These are phyloP conservation scores for Eupithecia subfuscata DNA, from an alignment of 2,888 invertebrate genomes.

Conservation along the genomic window DNA sequence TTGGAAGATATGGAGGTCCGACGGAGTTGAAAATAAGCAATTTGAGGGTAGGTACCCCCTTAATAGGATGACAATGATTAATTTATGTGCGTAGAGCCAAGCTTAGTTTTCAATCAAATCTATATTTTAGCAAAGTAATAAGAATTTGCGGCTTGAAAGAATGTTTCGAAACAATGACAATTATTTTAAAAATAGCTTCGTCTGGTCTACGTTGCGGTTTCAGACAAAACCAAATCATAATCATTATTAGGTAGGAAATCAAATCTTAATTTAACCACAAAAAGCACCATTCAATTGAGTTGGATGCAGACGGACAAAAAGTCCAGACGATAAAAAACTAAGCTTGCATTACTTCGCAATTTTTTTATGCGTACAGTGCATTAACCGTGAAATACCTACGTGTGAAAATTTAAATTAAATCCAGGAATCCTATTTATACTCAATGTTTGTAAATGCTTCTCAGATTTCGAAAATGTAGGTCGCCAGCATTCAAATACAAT, in stretches of 20 bases:
- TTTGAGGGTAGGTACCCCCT: too few species aligned
- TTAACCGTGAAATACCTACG: constrained; percentile 23
- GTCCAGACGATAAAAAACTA: constrained; percentile 43
- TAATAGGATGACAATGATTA: too few species aligned
- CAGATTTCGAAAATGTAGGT: neutral
- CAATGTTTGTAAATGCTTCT: constrained; percentile 12
- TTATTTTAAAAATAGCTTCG: constrained; percentile 1
- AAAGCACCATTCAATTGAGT: constrained; percentile 35
- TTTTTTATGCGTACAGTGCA: constrained; percentile 23
- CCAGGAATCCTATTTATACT: constrained; percentile 7
- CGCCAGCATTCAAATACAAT: neutral
- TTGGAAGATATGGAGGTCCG: too few species aligned
- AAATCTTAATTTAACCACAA: constrained; percentile 32
- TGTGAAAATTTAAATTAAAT: constrained; percentile 5
- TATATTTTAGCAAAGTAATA: neutral
- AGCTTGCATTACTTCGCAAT: constrained; percentile 21
- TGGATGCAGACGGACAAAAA: constrained; percentile 46
- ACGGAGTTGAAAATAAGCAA: too few species aligned
- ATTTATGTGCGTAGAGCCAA: too few species aligned
- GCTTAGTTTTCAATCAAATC: neutral
- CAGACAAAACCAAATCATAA: constrained; percentile 9
- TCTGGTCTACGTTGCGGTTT: constrained; percentile 4
- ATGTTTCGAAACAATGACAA: neutral
- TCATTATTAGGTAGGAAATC: constrained; percentile 22
- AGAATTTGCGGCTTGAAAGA: neutral